Conservation (phyloP, 2,797 vertebrate genomes). For the Schizopygopsis malacanthus region DNA sequence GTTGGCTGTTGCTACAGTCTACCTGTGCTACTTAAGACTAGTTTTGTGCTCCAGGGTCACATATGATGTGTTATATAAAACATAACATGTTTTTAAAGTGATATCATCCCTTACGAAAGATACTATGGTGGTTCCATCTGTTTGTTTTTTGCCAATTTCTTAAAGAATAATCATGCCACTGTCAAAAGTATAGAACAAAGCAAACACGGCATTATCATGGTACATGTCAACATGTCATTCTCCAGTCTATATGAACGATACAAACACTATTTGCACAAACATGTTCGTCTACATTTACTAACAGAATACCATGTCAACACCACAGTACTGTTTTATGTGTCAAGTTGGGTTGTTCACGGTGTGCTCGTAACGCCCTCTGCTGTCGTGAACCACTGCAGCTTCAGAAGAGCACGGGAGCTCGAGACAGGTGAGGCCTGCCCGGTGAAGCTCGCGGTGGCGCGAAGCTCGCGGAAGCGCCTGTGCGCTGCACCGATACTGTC, state of each 20-base stretch:
- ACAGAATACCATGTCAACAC: neutral
- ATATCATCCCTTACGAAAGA: neutral
- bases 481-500: neutral
- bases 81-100: neutral
- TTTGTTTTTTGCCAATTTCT: neutral
- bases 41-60: neutral
- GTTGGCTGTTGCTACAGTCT: neutral
- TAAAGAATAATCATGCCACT: neutral
- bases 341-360: neutral
- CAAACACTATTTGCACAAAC: no score
- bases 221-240: neutral
- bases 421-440: slow-evolving; percentile 16
- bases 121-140: neutral
- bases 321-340: neutral
- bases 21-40: neutral
- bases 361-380: slow-evolving; percentile 49
- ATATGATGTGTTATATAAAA: neutral
- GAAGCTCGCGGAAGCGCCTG: neutral
- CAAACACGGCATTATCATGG: neutral
- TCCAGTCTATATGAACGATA: neutral
- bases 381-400: neutral
- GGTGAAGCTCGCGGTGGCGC: neutral
- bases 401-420: neutral
- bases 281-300: neutral
- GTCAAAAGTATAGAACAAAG: neutral